Percentiles rank a stretch among this genome's conserved stretches.
Conservation (phyloP, 1,140 invertebrate species). For the Brachionus rotundiformis region DNA sequence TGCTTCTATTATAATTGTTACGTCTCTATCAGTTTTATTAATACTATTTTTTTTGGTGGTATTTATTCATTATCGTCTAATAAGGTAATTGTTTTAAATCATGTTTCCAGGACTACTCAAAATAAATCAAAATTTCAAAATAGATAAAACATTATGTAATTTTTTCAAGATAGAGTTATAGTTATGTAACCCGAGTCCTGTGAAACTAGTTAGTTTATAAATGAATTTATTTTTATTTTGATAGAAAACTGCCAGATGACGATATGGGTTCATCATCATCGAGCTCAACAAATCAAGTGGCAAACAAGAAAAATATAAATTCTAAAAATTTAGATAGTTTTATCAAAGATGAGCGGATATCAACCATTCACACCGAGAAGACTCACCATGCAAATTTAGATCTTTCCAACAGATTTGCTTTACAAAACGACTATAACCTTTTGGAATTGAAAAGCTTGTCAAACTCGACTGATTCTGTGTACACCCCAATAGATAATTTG, state of each 20-base stretch:
- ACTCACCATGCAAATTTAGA: neutral
- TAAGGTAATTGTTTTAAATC: conserved; percentile 3
- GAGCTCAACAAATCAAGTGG: neutral
- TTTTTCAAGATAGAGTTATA: neutral
- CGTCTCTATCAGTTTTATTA: conserved; percentile 17
- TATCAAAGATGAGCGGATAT: neutral
- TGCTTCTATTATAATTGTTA: neutral
- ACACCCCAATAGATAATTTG: conserved; percentile 28
- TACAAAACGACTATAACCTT: neutral
- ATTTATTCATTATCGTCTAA: conserved; percentile 24
- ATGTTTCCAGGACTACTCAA: conserved; percentile 14
- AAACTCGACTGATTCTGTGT: neutral
- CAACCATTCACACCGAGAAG: neutral
- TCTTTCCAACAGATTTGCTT: neutral
- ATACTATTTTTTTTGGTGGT: neutral
- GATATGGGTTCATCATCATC: conserved; percentile 25
- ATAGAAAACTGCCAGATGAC: conserved; percentile 31
- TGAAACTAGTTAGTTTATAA: neutral
- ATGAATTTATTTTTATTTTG: neutral
- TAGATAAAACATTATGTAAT: conserved; percentile 11
- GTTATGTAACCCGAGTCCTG: conserved; percentile 35
- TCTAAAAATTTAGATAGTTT: neutral
- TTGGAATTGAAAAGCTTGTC: neutral
- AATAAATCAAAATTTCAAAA: neutral
- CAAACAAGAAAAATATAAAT: neutral